Conservation (phyloP, 2,113 vertebrate species). For the Callithrix jacchus region DNA sequence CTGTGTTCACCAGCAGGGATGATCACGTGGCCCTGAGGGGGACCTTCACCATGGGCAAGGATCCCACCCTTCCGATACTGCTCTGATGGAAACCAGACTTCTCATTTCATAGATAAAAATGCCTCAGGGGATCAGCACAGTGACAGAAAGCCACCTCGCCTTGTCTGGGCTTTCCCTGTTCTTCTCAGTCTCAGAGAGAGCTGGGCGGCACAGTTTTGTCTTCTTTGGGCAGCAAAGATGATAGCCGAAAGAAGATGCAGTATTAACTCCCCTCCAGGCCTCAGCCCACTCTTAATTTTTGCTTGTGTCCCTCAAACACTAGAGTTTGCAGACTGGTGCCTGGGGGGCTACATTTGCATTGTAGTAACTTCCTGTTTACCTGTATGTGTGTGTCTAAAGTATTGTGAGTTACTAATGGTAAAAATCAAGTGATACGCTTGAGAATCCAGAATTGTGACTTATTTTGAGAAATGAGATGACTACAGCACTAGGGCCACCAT, state of each 20-base stretch:
- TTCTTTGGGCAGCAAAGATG: neutral
- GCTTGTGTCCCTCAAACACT: neutral
- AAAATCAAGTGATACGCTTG: neutral
- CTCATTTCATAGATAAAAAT: too few species aligned
- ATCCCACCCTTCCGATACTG: neutral
- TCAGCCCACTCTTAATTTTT: neutral
- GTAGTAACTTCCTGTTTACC: neutral
- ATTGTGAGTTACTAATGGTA: neutral
- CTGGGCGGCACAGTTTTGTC: neutral
- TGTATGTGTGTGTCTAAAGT: neutral
- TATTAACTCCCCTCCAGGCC: neutral
- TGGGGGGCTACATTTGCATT: neutral
- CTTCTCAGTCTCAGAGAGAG: neutral
- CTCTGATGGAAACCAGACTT: neutral
- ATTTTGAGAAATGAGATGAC: neutral
- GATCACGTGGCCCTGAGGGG: fast-evolving
- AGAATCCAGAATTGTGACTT: neutral
- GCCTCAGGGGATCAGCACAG: neutral
- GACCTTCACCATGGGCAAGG: neutral
- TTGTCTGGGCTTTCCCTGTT: too few species aligned
- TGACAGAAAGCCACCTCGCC: fast-evolving
- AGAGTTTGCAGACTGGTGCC: neutral
- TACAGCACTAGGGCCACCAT: fast-evolving
- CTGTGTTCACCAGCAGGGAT: neutral
- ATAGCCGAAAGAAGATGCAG: too few species aligned